phyloP scores from a whole-genome alignment of 2,113 vertebrate genomes.

The Columbina picui region DNA sequence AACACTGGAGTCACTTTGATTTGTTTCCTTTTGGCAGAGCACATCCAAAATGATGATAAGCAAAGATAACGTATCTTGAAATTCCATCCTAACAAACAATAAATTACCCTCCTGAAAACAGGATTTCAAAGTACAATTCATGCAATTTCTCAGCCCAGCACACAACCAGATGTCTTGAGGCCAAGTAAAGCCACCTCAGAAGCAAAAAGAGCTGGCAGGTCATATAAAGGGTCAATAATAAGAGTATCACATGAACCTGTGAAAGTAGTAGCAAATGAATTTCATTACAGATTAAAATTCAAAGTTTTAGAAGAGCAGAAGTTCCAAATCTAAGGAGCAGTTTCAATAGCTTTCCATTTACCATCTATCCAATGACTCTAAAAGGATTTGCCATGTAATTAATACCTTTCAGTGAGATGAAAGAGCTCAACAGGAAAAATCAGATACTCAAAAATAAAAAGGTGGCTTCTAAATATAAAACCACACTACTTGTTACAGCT shows the following conservation, averaged over 20 bases:
- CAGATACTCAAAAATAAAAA: background rate
- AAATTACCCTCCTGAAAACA: slow-evolving; percentile 13
- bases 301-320: background rate
- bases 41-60: slow-evolving; percentile 33
- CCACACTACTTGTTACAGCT: background rate
- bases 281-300: background rate
- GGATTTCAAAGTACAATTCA: background rate
- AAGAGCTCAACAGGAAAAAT: slow-evolving; percentile 14
- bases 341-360: background rate
- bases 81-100: slow-evolving; percentile 31
- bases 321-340: background rate
- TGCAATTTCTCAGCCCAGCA: background rate
- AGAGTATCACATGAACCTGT: background rate
- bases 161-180: background rate
- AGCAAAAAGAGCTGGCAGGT: background rate
- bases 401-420: background rate
- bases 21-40: slow-evolving; percentile 9
- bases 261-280: background rate
- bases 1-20: slow-evolving; percentile 8
- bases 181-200: background rate
- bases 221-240: background rate
- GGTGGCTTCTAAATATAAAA: slow-evolving; percentile 37
- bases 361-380: background rate
- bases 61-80: slow-evolving; percentile 32
- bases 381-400: background rate